These are phyloP conservation scores for Ectemnius lituratus DNA, from an alignment of 2,888 invertebrate species.

Conservation along the genomic window DNA sequence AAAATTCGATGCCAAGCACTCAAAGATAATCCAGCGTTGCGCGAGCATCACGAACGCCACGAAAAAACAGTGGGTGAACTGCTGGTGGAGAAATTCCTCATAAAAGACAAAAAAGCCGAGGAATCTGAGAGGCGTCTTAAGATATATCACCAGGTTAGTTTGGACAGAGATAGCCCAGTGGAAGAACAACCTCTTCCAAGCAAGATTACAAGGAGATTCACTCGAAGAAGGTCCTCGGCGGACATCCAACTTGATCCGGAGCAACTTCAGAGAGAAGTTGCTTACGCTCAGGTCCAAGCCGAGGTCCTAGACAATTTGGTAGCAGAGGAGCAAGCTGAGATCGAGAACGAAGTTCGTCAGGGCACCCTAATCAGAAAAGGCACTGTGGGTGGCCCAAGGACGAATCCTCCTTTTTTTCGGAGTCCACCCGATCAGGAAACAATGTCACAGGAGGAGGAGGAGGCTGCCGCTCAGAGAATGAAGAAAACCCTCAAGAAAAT, in stretches of 20 bases:
- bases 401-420: constrained; percentile 13
- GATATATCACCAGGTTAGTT: constrained; percentile 62
- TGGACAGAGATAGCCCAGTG: constrained; percentile 38
- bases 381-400: constrained; percentile 8
- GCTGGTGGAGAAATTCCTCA: constrained; percentile 86
- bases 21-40: constrained; percentile 76
- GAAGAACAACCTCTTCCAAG: constrained; percentile 62
- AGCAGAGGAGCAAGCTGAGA: constrained; percentile 74
- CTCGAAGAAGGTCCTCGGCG: constrained; percentile 71
- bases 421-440: constrained; percentile 27
- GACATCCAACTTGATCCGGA: constrained; percentile 70
- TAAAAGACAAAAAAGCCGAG: constrained; percentile 81
- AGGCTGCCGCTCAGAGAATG: constrained; percentile 32
- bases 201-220: constrained; percentile 71
- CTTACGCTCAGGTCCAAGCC: constrained; percentile 72
- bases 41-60: constrained; percentile 78
- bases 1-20: constrained; percentile 76
- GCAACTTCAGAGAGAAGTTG: constrained; percentile 69
- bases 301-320: constrained; percentile 73
- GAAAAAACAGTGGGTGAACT: constrained; percentile 86
- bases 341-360: constrained; percentile 68
- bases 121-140: constrained; percentile 47
- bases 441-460: constrained; percentile 42
- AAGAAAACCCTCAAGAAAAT: constrained; percentile 49
- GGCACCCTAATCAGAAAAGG: constrained; percentile 65